Base-by-base conservation (phyloP, 2,888 invertebrate species). In the Mystacides longicornis region DNA sequence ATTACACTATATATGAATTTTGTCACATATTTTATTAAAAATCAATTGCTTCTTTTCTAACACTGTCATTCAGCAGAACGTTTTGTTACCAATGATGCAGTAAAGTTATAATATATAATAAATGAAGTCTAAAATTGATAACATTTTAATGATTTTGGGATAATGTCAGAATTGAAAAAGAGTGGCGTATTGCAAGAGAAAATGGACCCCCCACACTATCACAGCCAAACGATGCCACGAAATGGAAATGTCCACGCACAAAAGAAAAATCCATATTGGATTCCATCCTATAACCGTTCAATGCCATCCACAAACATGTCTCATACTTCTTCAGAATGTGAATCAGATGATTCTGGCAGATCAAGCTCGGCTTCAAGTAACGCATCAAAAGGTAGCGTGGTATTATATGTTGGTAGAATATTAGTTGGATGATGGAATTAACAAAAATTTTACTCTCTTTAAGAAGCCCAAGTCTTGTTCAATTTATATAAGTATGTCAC, bases 341-440 rank as follows among this genome's bases (percentile, higher is more conserved):
- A 60, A 9, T 60, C 60, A 2, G 60, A 56, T 27, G 60, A 58
- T 31, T 60, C 58, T n/a, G 49, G 52, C 11, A 47, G 52, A 37
- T 56, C 56, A 14, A 55, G 27, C 21, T 51, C 42, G n/a, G 33
- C 51, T 19, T 50, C 52, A 18, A 23, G 18, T 27, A n/a, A 37
- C 22, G 51, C 31, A 3, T 46, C 18, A 18, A 51, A 43, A 51
- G 51, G 51, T 55, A 49, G 23, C 9, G n/a, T 11, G 7, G 5
- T 43, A 7, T 11, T 43, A n/a, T n/a, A 43, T n/a, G n/a, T n/a
- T n/a, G n/a, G n/a, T n/a, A n/a, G n/a, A n/a, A n/a, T n/a, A n/a
- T n/a, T n/a, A n/a, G n/a, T n/a, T n/a, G n/a, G n/a, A n/a, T n/a
- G n/a, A n/a, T n/a, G n/a, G n/a, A n/a, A n/a, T n/a, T n/a, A n/a